Percentiles rank a stretch among this genome's conserved stretches.
Conservation (phyloP, 1,140 invertebrate species). For the Nebria ingens region DNA sequence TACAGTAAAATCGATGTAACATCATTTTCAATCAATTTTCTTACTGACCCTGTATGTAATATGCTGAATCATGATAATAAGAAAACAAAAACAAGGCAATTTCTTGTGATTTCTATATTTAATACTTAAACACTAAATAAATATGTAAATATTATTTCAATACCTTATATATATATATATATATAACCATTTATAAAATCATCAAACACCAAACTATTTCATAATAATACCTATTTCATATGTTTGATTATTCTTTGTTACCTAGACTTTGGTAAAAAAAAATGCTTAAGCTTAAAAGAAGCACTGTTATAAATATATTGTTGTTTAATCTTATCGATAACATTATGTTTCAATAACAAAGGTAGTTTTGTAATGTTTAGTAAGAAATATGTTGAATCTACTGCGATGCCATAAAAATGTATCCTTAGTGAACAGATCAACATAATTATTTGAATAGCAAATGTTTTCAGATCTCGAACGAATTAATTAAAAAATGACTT, state of each 20-base stretch:
- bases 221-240: background rate
- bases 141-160: slow-evolving; percentile 3
- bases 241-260: background rate
- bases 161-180: background rate
- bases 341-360: background rate
- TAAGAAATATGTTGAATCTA: background rate
- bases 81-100: background rate
- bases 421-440: background rate
- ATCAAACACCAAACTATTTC: background rate
- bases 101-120: background rate
- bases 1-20: background rate
- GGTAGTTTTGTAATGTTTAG: slow-evolving; percentile 2
- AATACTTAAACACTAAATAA: background rate
- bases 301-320: slow-evolving; percentile 6
- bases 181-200: background rate
- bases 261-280: background rate
- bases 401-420: background rate
- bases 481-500: too few relatives aligned
- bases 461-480: too few relatives aligned
- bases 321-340: slow-evolving; percentile 3
- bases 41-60: background rate
- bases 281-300: slow-evolving; percentile 4
- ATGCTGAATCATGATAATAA: background rate
- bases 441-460: too few relatives aligned
- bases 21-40: background rate